Percentiles rank a stretch among this genome's conserved stretches.
Conservation (phyloP, 2,888 invertebrate species). For the Hylaea fasciaria region DNA sequence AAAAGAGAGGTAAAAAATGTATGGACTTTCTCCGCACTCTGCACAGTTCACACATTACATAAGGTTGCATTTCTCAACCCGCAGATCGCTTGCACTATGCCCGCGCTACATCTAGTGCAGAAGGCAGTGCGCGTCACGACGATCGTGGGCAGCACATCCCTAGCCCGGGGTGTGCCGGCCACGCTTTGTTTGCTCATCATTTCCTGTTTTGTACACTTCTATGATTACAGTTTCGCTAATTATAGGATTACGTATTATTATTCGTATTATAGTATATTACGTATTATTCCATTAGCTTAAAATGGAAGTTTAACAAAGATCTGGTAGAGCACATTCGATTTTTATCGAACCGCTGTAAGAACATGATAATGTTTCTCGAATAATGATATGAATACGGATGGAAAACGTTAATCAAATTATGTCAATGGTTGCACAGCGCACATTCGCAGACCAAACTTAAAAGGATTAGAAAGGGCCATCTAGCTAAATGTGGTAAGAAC, state of each 20-base stretch:
- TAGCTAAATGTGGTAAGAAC: too few relatives aligned
- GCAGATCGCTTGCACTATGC: constrained; percentile 21
- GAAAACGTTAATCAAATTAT: too few relatives aligned
- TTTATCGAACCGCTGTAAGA: background rate
- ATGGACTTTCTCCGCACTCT: too few relatives aligned
- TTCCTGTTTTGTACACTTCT: constrained; percentile 66
- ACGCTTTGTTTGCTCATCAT: constrained; percentile 71
- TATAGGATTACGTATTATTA: constrained; percentile 2
- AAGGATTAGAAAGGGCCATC: too few relatives aligned
- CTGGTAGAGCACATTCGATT: background rate
- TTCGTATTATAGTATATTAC: too few relatives aligned
- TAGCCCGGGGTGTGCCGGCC: constrained; percentile 75
- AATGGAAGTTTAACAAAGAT: constrained; percentile 1
- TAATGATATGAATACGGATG: too few relatives aligned
- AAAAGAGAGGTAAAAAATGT: too few relatives aligned
- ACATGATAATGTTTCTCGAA: too few relatives aligned
- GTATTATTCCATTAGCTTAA: too few relatives aligned
- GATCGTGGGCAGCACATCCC: constrained; percentile 68
- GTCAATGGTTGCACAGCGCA: too few relatives aligned
- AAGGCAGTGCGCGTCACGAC: constrained; percentile 75
- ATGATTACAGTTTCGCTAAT: constrained; percentile 34
- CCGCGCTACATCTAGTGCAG: constrained; percentile 48
- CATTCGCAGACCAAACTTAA: too few relatives aligned
- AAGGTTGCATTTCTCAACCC: background rate
- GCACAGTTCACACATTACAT: too few relatives aligned